A percentile compares a stretch with the other conserved stretches of the same genome.
Conservation (phyloP, 2,113 vertebrate species). For the Podarcis raffonei region DNA sequence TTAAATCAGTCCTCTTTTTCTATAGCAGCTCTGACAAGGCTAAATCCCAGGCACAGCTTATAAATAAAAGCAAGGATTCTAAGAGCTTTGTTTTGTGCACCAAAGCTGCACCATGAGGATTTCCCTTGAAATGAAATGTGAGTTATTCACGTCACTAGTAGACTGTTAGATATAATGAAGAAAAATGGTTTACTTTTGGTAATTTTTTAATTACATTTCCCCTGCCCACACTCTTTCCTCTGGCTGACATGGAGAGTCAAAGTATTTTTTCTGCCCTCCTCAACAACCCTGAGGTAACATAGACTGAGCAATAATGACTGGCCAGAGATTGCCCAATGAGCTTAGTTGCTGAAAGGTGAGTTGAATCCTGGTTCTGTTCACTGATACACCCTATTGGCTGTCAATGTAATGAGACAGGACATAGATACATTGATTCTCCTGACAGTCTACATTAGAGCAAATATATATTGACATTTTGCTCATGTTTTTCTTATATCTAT, state of each 20-base stretch:
- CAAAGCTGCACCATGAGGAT: background rate
- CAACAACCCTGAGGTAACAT: background rate
- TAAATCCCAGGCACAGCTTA: background rate
- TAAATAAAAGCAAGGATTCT: background rate
- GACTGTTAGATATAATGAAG: background rate
- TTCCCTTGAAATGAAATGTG: background rate
- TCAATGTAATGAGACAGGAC: background rate
- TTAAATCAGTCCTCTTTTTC: background rate
- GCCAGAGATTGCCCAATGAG: background rate
- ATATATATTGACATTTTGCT: background rate
- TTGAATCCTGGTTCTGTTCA: background rate
- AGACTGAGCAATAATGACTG: background rate
- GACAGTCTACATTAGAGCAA: background rate
- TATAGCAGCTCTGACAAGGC: background rate
- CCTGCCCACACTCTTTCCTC: background rate
- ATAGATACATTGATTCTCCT: background rate
- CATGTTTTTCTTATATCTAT: background rate
- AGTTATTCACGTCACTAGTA: background rate
- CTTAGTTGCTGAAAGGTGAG: background rate
- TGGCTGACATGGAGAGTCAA: no score
- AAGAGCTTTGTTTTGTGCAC: conserved; percentile 2
- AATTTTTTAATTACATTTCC: no score
- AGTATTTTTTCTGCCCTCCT: background rate
- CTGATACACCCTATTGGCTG: background rate
- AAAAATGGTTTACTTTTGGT: background rate